phyloP scores from a whole-genome alignment of 2,888 invertebrate genomes.

The Watsonalla binaria region DNA sequence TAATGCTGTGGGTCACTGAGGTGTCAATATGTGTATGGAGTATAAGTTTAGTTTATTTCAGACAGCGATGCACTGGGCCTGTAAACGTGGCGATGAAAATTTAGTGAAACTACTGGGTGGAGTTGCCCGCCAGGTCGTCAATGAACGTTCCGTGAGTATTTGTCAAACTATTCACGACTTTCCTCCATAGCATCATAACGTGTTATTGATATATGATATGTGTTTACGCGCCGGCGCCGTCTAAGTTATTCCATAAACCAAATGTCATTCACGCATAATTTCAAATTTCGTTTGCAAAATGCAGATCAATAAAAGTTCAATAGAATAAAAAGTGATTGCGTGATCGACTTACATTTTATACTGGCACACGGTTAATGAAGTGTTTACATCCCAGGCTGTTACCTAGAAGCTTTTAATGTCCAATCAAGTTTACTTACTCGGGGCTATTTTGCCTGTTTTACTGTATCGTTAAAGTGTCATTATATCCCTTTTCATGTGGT shows the following conservation, averaged over 20 bases:
- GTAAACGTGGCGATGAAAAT: constrained; percentile 95
- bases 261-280: background rate
- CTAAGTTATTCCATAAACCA: too few species aligned
- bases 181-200: background rate
- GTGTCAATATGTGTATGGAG: background rate
- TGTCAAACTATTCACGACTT: constrained; percentile 2
- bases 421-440: constrained; percentile 56
- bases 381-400: constrained; percentile 41
- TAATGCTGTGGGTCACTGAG: constrained; percentile 5
- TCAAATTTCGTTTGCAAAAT: background rate
- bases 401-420: constrained; percentile 53
- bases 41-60: constrained; percentile 64
- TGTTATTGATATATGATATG: too few species aligned
- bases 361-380: constrained; percentile 27
- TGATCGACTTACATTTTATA: constrained; percentile 19
- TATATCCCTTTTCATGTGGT: constrained; percentile 74
- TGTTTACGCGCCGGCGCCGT: too few species aligned
- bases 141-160: constrained; percentile 88
- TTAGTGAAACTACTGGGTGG: constrained; percentile 95
- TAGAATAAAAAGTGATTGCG: constrained; percentile 6
- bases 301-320: constrained; percentile 1
- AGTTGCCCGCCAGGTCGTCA: constrained; percentile 87
- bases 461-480: constrained; percentile 65
- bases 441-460: constrained; percentile 55
- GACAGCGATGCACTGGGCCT: constrained; percentile 98